Percentiles rank a stretch among this genome's conserved stretches.
phyloP scores from a whole-genome alignment of 1,140 invertebrate genomes.

The Tetramorium simillimum region DNA sequence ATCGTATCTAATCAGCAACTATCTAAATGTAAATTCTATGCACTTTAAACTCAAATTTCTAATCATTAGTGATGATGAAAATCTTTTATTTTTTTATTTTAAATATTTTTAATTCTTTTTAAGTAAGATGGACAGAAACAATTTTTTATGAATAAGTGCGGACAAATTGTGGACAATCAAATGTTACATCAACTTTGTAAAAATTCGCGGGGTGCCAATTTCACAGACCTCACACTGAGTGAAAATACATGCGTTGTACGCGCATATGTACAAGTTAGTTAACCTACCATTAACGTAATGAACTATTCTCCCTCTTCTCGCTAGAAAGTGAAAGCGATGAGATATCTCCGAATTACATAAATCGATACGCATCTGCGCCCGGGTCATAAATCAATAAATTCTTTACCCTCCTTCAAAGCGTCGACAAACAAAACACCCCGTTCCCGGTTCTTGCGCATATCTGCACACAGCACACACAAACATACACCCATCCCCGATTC shows the following conservation, averaged over 20 bases:
- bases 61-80: neutral
- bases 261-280: neutral
- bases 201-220: too few species aligned
- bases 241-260: slow-evolving; percentile 12
- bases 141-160: too few species aligned
- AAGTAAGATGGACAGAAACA: too few species aligned
- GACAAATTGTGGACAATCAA: too few species aligned
- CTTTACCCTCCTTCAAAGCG: slow-evolving; percentile 32
- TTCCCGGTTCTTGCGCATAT: neutral
- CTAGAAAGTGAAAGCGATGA: slow-evolving; percentile 11
- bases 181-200: too few species aligned
- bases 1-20: neutral
- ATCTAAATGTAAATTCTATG: neutral
- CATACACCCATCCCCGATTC: neutral
- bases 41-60: neutral
- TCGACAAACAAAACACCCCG: slow-evolving; percentile 65
- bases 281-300: slow-evolving; percentile 49
- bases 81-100: too few species aligned
- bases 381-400: slow-evolving; percentile 68
- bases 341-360: slow-evolving; percentile 51
- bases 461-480: slow-evolving; percentile 4
- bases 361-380: slow-evolving; percentile 60
- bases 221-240: neutral
- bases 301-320: slow-evolving; percentile 14
- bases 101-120: too few species aligned